A percentile compares a stretch with the other conserved stretches of the same genome.
Evolutionary conservation across 1,140 invertebrate genomes (phyloP).

Genomic region (Amphibalanus amphitrite): DNA sequence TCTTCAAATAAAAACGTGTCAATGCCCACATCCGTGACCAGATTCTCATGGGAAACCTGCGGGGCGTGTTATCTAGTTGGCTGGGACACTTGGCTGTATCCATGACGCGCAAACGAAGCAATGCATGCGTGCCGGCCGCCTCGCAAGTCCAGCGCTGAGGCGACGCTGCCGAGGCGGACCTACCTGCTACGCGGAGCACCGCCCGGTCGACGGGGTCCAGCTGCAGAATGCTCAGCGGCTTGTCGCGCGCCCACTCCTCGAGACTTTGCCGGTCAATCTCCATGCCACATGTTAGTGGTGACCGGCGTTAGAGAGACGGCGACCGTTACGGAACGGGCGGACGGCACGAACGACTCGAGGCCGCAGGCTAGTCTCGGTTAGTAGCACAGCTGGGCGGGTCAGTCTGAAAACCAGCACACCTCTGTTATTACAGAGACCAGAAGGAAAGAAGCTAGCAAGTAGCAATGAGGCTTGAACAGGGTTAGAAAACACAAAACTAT

Average conservation of each 20-base stretch:
- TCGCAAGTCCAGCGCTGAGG: too few species aligned
- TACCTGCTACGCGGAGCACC: conserved; percentile 88
- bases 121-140: too few species aligned
- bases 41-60: too few species aligned
- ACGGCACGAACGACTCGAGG: neutral
- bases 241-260: conserved; percentile 89
- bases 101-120: too few species aligned
- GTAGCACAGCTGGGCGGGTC: neutral
- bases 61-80: too few species aligned
- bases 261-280: conserved; percentile 40
- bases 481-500: too few species aligned
- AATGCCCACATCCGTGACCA: too few species aligned
- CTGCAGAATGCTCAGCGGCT: conserved; percentile 86
- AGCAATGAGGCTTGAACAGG: too few species aligned
- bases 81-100: too few species aligned
- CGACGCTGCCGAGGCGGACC: conserved; percentile 22
- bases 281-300: conserved; percentile 13
- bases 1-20: too few species aligned
- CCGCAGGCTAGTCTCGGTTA: neutral
- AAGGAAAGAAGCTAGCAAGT: too few species aligned
- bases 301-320: neutral
- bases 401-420: neutral
- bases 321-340: too few species aligned
- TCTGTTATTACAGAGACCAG: neutral
- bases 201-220: conserved; percentile 84